Conservation (phyloP, 2,888 invertebrate genomes). For the Ophioninae sp. region DNA sequence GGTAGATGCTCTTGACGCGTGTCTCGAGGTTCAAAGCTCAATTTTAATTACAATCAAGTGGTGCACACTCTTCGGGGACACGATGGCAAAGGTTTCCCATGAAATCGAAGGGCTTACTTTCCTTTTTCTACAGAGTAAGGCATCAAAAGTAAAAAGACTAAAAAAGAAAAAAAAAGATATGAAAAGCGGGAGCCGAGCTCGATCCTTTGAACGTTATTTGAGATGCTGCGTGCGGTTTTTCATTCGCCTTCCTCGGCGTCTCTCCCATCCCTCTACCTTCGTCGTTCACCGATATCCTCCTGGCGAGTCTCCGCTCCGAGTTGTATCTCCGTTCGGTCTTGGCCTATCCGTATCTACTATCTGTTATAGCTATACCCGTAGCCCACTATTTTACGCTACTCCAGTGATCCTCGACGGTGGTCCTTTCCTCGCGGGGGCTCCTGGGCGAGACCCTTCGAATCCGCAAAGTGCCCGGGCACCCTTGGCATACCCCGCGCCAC, state of each 20-base stretch:
- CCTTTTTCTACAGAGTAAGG: neutral
- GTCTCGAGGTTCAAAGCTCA: neutral
- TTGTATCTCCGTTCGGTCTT: conserved; percentile 30
- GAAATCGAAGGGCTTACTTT: neutral
- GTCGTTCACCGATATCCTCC: conserved; percentile 47
- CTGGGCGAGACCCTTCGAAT: conserved; percentile 59
- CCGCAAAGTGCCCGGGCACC: conserved; percentile 62
- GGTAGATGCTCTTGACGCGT: neutral
- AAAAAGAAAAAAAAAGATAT: conserved; percentile 43
- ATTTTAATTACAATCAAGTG: neutral
- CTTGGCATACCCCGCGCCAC: conserved; percentile 40
- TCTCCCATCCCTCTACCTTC: conserved; percentile 54
- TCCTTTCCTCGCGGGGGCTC: conserved; percentile 26
- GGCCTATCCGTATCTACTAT: conserved; percentile 38
- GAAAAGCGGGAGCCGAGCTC: conserved; percentile 65
- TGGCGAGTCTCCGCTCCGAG: conserved; percentile 23
- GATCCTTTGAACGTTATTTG: conserved; percentile 70
- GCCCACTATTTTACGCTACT: conserved; percentile 47
- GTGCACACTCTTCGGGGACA: neutral
- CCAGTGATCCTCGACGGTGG: conserved; percentile 19
- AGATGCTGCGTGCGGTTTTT: conserved; percentile 67
- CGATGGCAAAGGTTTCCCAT: neutral
- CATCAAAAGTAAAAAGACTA: conserved; percentile 31
- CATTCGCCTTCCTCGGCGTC: conserved; percentile 51
- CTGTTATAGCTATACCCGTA: conserved; percentile 10